These are phyloP conservation scores for Enteromius paludinosus DNA, from an alignment of 2,797 vertebrate species.

Conservation along the genomic window DNA sequence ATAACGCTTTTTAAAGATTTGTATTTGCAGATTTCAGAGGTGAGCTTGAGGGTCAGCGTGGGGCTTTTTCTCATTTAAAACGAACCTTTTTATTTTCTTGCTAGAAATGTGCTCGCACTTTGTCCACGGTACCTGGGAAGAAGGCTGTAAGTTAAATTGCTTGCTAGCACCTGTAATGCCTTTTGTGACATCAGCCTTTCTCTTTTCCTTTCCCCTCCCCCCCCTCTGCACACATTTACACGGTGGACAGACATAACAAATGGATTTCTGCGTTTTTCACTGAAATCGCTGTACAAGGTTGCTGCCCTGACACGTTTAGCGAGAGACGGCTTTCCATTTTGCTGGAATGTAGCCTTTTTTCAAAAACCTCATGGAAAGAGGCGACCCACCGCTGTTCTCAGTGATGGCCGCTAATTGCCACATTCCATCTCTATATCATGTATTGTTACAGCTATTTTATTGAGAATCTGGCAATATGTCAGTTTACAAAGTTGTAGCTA, in stretches of 20 bases:
- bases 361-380: neutral
- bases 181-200: conserved; percentile 38
- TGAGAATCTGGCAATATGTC: conserved; percentile 1
- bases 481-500: conserved; percentile 1
- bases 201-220: conserved; percentile 8
- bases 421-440: conserved; percentile 34
- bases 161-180: conserved; percentile 17
- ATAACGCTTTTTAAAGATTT: conserved; percentile 29
- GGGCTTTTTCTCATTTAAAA: conserved; percentile 26
- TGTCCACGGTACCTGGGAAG: conserved; percentile 1
- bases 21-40: conserved; percentile 27
- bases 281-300: conserved; percentile 49
- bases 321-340: conserved; percentile 36
- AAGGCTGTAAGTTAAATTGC: conserved; percentile 42
- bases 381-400: conserved; percentile 12
- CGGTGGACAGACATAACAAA: conserved; percentile 45
- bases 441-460: conserved; percentile 29
- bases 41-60: conserved; percentile 26
- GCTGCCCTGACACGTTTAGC: conserved; percentile 46
- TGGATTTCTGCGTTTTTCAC: conserved; percentile 49
- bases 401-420: conserved; percentile 38
- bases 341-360: conserved; percentile 28
- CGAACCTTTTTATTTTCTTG: conserved; percentile 11
- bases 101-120: neutral
- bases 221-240: neutral